Conservation (phyloP, 2,113 vertebrate species). For the Taurulus bubalis region DNA sequence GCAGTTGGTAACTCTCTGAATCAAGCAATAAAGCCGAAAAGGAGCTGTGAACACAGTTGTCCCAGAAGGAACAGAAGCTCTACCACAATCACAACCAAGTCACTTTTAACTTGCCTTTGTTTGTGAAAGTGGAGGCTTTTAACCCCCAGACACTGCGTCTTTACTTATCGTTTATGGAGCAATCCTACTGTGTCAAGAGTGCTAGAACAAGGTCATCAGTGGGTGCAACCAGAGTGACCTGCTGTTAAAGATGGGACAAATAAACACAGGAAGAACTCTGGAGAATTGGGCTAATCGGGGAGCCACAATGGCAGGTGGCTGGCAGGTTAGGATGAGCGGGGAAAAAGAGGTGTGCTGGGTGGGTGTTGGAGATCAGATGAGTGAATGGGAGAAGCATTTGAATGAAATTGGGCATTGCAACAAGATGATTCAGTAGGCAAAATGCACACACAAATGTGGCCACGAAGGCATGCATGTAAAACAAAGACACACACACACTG, state of each 20-base stretch:
- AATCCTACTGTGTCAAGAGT: conserved; percentile 70
- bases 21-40: conserved; percentile 53
- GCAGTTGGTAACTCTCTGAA: conserved; percentile 35
- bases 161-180: conserved; percentile 78
- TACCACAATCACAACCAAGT: conserved; percentile 66
- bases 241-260: conserved; percentile 76
- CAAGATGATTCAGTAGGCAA: conserved; percentile 11
- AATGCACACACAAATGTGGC: neutral
- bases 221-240: conserved; percentile 69
- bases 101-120: conserved; percentile 78
- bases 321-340: conserved; percentile 30
- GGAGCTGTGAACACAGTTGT: conserved; percentile 36
- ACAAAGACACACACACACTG: neutral
- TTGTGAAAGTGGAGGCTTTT: conserved; percentile 73
- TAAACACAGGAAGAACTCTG: conserved; percentile 72
- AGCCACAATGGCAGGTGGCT: conserved; percentile 56
- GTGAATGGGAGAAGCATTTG: conserved; percentile 5
- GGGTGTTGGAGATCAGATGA: neutral
- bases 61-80: conserved; percentile 48
- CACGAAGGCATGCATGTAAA: conserved; percentile 15
- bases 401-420: conserved; percentile 2
- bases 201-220: conserved; percentile 79
- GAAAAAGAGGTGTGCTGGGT: neutral
- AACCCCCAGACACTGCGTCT: conserved; percentile 68
- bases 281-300: conserved; percentile 73